A percentile compares a stretch with the other conserved stretches of the same genome.
Conservation (phyloP, 1,140 invertebrate species). For the Caenorhabditis brenneri region DNA sequence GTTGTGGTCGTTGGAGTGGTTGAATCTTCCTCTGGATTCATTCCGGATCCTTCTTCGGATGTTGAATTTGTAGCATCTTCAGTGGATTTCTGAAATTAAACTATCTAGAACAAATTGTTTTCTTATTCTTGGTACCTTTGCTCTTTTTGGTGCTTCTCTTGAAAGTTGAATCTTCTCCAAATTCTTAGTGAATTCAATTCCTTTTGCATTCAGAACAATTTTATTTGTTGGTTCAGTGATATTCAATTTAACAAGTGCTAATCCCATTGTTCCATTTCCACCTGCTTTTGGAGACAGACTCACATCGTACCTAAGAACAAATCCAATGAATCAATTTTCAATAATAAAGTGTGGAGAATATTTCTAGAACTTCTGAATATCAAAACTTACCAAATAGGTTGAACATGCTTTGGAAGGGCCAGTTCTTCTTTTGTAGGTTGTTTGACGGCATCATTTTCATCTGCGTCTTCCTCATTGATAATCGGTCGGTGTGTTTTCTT, state of each 20-base stretch:
- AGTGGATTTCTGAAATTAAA: neutral
- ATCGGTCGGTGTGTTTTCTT: neutral
- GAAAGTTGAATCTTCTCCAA: slow-evolving; percentile 21
- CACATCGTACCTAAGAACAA: slow-evolving; percentile 7
- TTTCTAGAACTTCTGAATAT: neutral
- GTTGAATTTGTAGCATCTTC: neutral
- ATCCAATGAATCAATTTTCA: neutral
- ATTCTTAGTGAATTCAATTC: neutral
- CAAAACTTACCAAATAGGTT: neutral
- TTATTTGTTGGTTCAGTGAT: neutral
- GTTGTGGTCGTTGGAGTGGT: neutral
- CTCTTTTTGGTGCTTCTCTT: neutral
- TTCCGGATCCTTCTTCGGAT: neutral
- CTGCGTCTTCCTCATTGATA: slow-evolving; percentile 4
- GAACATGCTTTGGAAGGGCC: neutral
- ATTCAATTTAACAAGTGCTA: neutral
- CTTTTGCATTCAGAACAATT: slow-evolving; percentile 21
- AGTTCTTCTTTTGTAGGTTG: slow-evolving; percentile 26
- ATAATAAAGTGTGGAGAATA: no score
- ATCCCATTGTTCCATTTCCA: slow-evolving; percentile 23
- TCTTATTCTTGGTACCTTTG: neutral
- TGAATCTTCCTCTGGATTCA: neutral
- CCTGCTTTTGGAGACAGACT: slow-evolving; percentile 6
- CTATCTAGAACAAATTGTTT: neutral
- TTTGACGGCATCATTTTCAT: slow-evolving; percentile 14